phyloP scores from a whole-genome alignment of 2,113 vertebrate genomes.

The Crotalus viridis region DNA sequence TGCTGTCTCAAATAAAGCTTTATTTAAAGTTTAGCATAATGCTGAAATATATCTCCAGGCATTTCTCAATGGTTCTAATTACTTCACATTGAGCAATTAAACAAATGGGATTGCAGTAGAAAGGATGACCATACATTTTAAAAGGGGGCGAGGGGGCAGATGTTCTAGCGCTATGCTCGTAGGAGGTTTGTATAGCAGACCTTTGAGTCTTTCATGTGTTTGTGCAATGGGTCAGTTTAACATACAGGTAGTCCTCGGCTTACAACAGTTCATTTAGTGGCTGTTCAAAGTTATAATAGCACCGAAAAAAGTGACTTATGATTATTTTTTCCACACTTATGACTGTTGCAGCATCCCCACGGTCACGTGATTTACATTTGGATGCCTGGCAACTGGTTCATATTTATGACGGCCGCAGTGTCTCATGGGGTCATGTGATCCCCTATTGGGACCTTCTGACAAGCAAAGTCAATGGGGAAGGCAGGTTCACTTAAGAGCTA shows the following conservation, averaged over 20 bases:
- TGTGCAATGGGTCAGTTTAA: neutral
- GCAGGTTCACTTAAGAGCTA: neutral
- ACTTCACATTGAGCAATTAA: neutral
- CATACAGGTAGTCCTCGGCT: neutral
- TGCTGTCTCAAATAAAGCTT: neutral
- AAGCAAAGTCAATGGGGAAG: neutral
- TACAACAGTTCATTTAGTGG: neutral
- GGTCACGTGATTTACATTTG: neutral
- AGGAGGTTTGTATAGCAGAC: neutral
- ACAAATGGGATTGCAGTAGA: neutral
- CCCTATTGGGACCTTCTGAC: neutral
- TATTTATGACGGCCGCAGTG: neutral
- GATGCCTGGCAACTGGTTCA: neutral
- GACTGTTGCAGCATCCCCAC: neutral
- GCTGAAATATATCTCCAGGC: neutral
- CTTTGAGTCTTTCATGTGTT: neutral
- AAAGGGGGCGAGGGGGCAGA: neutral
- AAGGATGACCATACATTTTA: neutral
- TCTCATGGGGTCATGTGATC: neutral
- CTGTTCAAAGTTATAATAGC: neutral
- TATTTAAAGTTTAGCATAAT: neutral
- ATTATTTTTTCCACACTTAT: neutral
- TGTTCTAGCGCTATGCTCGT: neutral
- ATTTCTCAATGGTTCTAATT: neutral
- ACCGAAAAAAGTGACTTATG: neutral